Conservation (phyloP, 2,797 vertebrate species). For the Melanotaenia pygmaea region DNA sequence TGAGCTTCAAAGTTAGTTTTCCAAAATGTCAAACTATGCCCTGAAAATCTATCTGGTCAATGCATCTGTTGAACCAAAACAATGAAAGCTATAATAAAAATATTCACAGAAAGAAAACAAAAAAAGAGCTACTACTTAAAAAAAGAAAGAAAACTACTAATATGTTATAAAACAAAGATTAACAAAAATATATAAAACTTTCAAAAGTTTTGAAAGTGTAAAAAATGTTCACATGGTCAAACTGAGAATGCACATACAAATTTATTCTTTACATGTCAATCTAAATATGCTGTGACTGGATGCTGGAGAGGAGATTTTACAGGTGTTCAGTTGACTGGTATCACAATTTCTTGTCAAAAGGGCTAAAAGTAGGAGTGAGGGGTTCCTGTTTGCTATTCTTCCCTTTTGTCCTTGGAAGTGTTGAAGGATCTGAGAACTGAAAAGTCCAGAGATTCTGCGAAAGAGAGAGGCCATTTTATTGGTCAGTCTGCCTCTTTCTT, state of each 20-base stretch:
- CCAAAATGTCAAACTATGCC: constrained; percentile 14
- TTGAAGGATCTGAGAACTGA: constrained; percentile 25
- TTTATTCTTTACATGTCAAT: constrained; percentile 47
- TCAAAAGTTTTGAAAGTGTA: constrained; percentile 81
- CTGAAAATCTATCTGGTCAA: constrained; percentile 27
- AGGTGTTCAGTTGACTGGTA: constrained; percentile 50
- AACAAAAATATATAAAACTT: constrained; percentile 84
- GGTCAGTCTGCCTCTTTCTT: neutral
- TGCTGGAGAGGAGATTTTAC: constrained; percentile 19
- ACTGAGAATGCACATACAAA: constrained; percentile 46
- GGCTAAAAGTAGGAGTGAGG: constrained; percentile 28
- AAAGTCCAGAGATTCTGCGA: constrained; percentile 37
- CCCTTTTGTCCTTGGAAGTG: constrained; percentile 35
- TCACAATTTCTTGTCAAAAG: constrained; percentile 53
- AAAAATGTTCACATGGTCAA: constrained; percentile 73
- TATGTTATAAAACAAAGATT: constrained; percentile 80
- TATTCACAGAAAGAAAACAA: constrained; percentile 35
- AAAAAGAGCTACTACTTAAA: constrained; percentile 43
- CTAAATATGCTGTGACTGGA: constrained; percentile 33
- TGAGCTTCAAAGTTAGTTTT: constrained; percentile 1
- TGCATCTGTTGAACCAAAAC: constrained; percentile 43
- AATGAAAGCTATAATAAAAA: constrained; percentile 53
- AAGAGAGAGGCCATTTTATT: constrained; percentile 10
- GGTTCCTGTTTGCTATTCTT: constrained; percentile 36
- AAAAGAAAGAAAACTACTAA: constrained; percentile 40